Evolutionary conservation across 2,797 vertebrate species (phyloP).

Genomic region (Gallinago solitaria): DNA sequence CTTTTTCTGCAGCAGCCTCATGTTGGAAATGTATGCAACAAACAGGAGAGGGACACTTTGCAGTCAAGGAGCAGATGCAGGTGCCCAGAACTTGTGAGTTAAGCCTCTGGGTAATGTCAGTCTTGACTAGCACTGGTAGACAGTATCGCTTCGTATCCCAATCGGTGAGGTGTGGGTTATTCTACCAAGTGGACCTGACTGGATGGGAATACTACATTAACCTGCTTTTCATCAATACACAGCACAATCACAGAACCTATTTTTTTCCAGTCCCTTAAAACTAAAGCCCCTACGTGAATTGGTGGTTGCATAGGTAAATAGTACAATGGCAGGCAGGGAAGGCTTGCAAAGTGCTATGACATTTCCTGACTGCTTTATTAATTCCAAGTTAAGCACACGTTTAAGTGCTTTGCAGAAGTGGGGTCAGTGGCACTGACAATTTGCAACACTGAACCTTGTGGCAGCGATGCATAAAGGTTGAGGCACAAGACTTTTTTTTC

Average conservation of each 20-base stretch:
- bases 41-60: neutral
- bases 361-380: slow-evolving; percentile 49
- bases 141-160: neutral
- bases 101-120: neutral
- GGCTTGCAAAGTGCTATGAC: slow-evolving; percentile 1
- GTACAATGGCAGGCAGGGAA: neutral
- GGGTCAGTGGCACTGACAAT: slow-evolving; percentile 60
- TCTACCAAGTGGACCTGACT: neutral
- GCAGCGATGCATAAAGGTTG: slow-evolving; percentile 60
- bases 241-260: neutral
- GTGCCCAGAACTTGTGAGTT: neutral
- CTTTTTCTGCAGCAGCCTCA: neutral
- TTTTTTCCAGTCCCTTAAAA: neutral
- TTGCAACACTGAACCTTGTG: slow-evolving; percentile 42
- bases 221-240: neutral
- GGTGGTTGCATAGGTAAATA: neutral
- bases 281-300: neutral
- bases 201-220: neutral
- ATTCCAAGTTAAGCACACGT: slow-evolving; percentile 44
- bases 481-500: neutral
- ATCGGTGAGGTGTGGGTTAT: neutral
- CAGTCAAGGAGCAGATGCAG: neutral
- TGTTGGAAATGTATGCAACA: rapidly evolving
- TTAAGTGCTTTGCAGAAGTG: slow-evolving; percentile 60
- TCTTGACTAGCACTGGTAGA: neutral